These are phyloP conservation scores for Anomalospiza imberbis DNA, from an alignment of 2,797 vertebrate genomes.

Conservation along the genomic window DNA sequence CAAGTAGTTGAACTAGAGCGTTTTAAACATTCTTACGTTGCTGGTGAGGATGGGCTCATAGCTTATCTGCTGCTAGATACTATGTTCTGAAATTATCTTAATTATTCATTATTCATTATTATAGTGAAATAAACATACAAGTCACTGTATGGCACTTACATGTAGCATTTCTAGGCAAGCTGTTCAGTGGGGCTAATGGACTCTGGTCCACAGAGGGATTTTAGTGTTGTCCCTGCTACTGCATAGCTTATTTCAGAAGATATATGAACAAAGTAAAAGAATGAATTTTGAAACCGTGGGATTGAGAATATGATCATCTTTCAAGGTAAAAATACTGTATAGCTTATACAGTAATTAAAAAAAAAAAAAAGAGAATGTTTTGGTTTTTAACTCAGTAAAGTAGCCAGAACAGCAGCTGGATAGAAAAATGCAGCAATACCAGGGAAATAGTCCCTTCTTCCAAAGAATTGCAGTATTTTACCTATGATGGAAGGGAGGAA, in stretches of 20 bases:
- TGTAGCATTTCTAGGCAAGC: not conserved
- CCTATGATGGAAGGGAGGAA: not conserved
- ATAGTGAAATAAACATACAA: not conserved
- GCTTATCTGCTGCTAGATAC: not conserved
- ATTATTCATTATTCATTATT: not conserved
- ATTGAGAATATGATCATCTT: not conserved
- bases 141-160: not conserved
- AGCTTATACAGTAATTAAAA: not conserved
- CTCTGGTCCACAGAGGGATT: not conserved
- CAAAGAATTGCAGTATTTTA: not conserved
- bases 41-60: not conserved
- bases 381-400: not conserved
- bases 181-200: not conserved
- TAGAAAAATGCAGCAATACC: not conserved
- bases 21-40: fast-evolving
- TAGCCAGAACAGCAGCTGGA: not conserved
- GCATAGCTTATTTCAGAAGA: not conserved
- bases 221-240: not conserved
- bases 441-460: not conserved
- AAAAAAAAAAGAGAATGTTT: not conserved
- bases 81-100: not conserved
- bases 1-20: not conserved
- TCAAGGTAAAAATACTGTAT: not conserved
- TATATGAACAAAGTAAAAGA: not conserved
- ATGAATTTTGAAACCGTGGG: not conserved